A percentile compares a stretch with the other conserved stretches of the same genome.
phyloP scores from a whole-genome alignment of 2,113 vertebrate genomes.

The Dipodomys merriami region DNA sequence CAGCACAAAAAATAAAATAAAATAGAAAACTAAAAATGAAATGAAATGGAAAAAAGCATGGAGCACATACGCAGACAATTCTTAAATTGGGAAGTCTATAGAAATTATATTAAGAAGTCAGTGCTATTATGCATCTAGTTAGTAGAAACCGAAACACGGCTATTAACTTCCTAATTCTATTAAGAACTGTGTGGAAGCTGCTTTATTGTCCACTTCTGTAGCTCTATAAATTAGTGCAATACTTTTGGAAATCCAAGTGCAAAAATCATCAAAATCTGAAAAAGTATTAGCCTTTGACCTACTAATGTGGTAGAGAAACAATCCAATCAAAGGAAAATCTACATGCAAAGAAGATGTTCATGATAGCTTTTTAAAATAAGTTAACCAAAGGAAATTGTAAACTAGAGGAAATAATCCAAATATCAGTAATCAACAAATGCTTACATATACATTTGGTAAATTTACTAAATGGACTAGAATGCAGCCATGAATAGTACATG shows the following conservation, averaged over 20 bases:
- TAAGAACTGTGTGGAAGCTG: background rate
- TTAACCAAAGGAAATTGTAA: background rate
- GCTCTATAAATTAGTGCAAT: constrained; percentile 1
- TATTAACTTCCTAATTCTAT: constrained; percentile 39
- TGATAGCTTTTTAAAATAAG: background rate
- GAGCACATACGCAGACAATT: background rate
- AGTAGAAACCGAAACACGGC: constrained; percentile 39
- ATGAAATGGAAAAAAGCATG: background rate
- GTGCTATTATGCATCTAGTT: constrained; percentile 13
- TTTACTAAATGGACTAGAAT: constrained; percentile 9
- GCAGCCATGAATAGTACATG: background rate
- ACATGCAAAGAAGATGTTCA: background rate
- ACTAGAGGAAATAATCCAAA: constrained; percentile 43
- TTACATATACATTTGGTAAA: background rate
- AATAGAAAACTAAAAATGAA: background rate
- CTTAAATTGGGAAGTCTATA: background rate
- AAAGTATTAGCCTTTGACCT: constrained; percentile 30
- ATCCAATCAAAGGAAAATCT: constrained; percentile 31
- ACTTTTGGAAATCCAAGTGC: constrained; percentile 20
- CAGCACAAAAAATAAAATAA: background rate
- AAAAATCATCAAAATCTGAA: constrained; percentile 30
- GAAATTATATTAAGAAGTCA: constrained; percentile 29
- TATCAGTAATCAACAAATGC: background rate
- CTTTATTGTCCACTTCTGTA: background rate
- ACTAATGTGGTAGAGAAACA: constrained; percentile 29